Base-by-base conservation (phyloP, 1,140 invertebrate genomes). In the Lasioglossum albipes region DNA sequence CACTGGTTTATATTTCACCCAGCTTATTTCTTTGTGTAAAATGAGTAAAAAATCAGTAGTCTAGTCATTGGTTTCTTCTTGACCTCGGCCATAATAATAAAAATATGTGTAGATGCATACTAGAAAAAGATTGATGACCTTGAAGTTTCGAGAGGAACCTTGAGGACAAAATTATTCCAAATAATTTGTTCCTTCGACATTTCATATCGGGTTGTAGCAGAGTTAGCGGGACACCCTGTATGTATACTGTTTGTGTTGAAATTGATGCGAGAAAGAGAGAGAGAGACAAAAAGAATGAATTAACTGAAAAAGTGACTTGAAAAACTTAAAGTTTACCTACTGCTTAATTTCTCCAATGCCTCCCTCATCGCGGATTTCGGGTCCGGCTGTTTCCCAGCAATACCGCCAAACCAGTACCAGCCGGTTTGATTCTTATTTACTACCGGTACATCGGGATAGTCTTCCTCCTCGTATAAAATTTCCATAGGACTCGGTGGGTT, bases 321-420 rank as follows among this genome's bases (percentile, higher is more conserved):
- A 69, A 83, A 61, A 79, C 72, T 80, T 6, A 90, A 93, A 91
- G 91, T 93, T 95, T 95, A 96, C 95, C 95, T 96, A 97, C 96
- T 96, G 95, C 95, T 95, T 94, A 97, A 94, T 95, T 95, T 96
- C 83, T 95, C 94, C 92, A 97, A 94, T 76, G 96, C 96, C 87
- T 95, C 94, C 85, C 94, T 93, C 88, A 95, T 95, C 13, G 96
- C 95, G 76, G 94, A 91, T 52, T 85, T 89, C 18, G 91, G 84
- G 68, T 93, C 92, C 27, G 94, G 93, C 90, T 94, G 93, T 80
- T 95, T 93, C 41, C 94, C 96, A 79, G 95, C 94, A 64, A 97
- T 95, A 61, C 96, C 96, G 27, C 96, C 96, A 79, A 97, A 95
- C 95, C 96, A 97, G 90, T 95, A 95, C 97, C 97, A 97, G 59